phyloP scores from a whole-genome alignment of 2,797 vertebrate genomes.

The Pogonophryne albipinna region DNA sequence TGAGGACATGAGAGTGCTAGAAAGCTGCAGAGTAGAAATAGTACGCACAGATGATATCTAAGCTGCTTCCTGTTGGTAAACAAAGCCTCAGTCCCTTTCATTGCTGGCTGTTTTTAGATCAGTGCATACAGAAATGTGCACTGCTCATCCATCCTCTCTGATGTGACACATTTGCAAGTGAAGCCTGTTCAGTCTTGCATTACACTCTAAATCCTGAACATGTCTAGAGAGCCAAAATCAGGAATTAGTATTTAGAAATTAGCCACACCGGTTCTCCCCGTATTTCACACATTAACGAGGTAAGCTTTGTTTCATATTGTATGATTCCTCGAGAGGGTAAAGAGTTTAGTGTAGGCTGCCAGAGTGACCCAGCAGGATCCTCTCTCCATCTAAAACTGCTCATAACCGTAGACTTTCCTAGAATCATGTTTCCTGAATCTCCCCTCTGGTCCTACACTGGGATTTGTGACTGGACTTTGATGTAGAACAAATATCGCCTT shows the following conservation, averaged over 20 bases:
- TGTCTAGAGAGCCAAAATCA: neutral
- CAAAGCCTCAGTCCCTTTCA: slow-evolving; percentile 49
- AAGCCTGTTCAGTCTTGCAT: neutral
- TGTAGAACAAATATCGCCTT: neutral
- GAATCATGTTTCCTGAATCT: neutral
- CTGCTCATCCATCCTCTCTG: slow-evolving; percentile 15
- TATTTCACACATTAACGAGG: neutral
- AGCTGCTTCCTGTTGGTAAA: slow-evolving; percentile 54
- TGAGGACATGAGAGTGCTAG: neutral
- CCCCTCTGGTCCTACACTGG: neutral
- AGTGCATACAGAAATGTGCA: slow-evolving; percentile 23
- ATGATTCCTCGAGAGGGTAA: neutral
- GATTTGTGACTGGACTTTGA: slow-evolving; percentile 2
- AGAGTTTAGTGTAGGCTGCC: neutral
- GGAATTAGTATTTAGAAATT: neutral
- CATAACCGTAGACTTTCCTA: neutral
- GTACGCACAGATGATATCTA: slow-evolving; percentile 15
- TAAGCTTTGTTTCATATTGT: neutral
- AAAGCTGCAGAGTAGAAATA: too few species aligned
- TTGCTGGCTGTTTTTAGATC: slow-evolving; percentile 55
- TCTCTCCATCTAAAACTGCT: neutral
- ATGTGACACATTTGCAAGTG: too few species aligned
- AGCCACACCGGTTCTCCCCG: neutral
- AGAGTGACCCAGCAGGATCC: slow-evolving; percentile 28
- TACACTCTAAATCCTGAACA: neutral